Base-by-base conservation (phyloP, 1,140 invertebrate genomes). In the Bombus polaris region DNA sequence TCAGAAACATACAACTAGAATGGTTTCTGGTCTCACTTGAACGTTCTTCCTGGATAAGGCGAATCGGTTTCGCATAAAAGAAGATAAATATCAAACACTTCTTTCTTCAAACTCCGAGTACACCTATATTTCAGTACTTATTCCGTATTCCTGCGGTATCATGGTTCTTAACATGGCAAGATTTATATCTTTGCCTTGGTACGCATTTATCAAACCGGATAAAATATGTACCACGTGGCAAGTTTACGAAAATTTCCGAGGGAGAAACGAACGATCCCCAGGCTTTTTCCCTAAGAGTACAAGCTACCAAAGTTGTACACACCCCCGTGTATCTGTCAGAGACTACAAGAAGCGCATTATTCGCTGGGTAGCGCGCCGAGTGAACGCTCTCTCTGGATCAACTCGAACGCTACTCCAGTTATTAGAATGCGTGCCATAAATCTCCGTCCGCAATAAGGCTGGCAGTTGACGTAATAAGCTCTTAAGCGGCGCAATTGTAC, bases 391-490 rank as follows among this genome's bases (percentile, higher is more conserved):
- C 13, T 42, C 28, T 2, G 35, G 28, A 32, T 68, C 42, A 22
- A 53, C 5, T 53, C 25, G 59, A 66, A 39, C 28, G 15, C 28
- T 37, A 32, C 68, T 84, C 35, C 32, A 35, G 65, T 79, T 79
- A 47, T 68, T 47, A n/a, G 47, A 84, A 65, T 79, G 76, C 62
- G 75, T 84, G 66, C 65, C 37, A 71, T 71, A 70, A 79, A 57
- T 84, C 82, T 65, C 57, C 18, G 53, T 4, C 35, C 3, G 57
- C 53, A 53, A 78, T 81, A 79, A 80, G 62, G 44, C 44, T 42
- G 39, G 5, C 6, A 39, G 35, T 42, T 32, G 74, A 70, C 75
- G 82, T 84, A 79, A 79, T 84, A 71, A 84, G 75, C 82, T 79
- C 66, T 84, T n/a, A 37, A 66, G 15, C 32, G 18, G 35, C 22